These are phyloP conservation scores for Campaea margaritaria DNA, from an alignment of 2,888 invertebrate species.

Conservation along the genomic window DNA sequence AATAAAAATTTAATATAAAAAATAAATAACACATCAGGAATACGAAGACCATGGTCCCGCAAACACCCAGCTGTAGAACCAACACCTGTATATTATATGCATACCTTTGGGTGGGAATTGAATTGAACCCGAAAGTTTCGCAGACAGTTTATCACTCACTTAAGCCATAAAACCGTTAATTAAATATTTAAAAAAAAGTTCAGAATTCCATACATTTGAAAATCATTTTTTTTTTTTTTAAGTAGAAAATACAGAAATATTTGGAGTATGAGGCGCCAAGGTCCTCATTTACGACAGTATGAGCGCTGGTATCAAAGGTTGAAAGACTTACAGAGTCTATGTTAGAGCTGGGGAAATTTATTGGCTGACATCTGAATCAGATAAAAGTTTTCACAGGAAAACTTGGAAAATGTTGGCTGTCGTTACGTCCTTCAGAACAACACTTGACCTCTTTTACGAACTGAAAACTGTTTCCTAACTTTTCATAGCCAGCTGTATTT, in stretches of 20 bases:
- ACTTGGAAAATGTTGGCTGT: conserved; percentile 33
- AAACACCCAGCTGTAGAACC: too few species aligned
- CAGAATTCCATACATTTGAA: too few species aligned
- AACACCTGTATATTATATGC: too few species aligned
- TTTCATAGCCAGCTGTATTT: not conserved
- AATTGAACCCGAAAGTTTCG: too few species aligned
- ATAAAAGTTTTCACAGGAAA: conserved; percentile 36
- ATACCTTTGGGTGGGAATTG: too few species aligned
- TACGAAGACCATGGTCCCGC: too few species aligned
- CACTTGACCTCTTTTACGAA: conserved; percentile 2
- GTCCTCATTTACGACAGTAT: conserved; percentile 11
- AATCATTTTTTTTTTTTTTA: not conserved
- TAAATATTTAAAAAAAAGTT: too few species aligned
- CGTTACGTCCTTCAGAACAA: conserved; percentile 20
- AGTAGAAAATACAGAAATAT: too few species aligned
- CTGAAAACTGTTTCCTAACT: not conserved
- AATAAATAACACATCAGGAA: too few species aligned
- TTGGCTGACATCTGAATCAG: conserved; percentile 42
- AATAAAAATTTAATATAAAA: too few species aligned
- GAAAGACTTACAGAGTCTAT: conserved; percentile 31
- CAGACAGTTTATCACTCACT: too few species aligned
- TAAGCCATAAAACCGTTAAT: too few species aligned
- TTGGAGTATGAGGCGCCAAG: not conserved
- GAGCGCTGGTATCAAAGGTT: conserved; percentile 28
- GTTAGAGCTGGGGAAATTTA: conserved; percentile 34